Evolutionary conservation across 2,797 vertebrate genomes (phyloP), one percentile per base, ranked within the genome.

Genomic region (Enteromius paludinosus): DNA sequence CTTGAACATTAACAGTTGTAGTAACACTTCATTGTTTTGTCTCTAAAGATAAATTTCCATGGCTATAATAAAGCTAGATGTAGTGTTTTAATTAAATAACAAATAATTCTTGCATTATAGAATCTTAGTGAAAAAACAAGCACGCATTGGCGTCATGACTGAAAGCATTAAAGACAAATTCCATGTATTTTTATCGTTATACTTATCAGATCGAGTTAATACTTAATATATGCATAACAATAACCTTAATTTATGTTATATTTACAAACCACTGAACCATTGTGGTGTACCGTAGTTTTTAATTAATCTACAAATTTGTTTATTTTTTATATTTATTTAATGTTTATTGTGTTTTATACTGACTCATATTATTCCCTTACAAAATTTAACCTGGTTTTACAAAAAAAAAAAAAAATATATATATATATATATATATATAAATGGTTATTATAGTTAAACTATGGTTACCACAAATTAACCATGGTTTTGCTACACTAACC

Each of bases 1-100:
- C 47, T 66, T 82, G n/a, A 65, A 56, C 45, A 74, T 65, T 74
- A 75, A 56, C 56, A 80, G 23, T 25, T 54, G 18, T 56, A 43
- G 45, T 18, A 43, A 62, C 61, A 66, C 71, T 82, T 56, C 12
- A 54, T 66, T 43, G 47, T 30, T 54, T 15, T 56, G 59, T 66
- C 43, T 49, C 69, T 64, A 0, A 65, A 20, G 23, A 54, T 66
- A n/a, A 43, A 54, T 54, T 43, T 33, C 20, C 1, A 2, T 72
- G 66, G n/a, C 43, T 14, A 43, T 28, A 30, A 49, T 38, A 38
- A 47, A 49, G 54, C 47, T 30, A 62, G 28, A 72, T 62, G 49
- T 5, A 5, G 38, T 14, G 33, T 69, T 80, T 71, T 20, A 56
- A 15, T 64, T 38, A 45, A 35, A 71, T 45, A 18, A 23, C n/a